A percentile compares a stretch with the other conserved stretches of the same genome.
phyloP scores from a whole-genome alignment of 2,113 vertebrate genomes.

The Coptodon bakossiorum region DNA sequence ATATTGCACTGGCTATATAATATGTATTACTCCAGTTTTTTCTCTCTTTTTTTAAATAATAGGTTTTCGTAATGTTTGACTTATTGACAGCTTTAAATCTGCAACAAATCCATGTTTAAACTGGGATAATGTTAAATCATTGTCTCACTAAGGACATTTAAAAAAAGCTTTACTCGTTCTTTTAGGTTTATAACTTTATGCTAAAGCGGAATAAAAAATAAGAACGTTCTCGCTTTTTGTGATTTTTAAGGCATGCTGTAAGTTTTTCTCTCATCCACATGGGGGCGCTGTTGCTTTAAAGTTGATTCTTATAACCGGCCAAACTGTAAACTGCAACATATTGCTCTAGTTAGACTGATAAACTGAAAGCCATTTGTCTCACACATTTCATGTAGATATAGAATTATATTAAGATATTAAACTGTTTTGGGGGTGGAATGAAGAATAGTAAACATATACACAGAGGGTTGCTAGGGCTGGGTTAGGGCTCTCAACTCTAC shows the following conservation, averaged over 20 bases:
- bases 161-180: background rate
- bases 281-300: conserved; percentile 19
- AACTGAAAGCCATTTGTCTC: background rate
- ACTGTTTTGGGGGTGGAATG: background rate
- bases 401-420: background rate
- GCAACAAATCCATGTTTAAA: background rate
- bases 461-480: background rate
- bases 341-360: background rate
- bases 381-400: background rate
- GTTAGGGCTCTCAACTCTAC: background rate
- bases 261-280: background rate
- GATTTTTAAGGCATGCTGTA: background rate
- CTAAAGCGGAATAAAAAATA: background rate
- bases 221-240: background rate
- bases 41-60: background rate
- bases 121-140: background rate
- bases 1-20: background rate
- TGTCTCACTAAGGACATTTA: background rate
- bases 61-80: background rate
- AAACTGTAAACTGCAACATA: background rate
- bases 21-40: background rate
- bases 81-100: background rate
- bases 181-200: background rate
- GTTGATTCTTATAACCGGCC: background rate
- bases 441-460: background rate